Conservation (phyloP, 1,140 invertebrate species). For the Meloidogyne hapla region DNA sequence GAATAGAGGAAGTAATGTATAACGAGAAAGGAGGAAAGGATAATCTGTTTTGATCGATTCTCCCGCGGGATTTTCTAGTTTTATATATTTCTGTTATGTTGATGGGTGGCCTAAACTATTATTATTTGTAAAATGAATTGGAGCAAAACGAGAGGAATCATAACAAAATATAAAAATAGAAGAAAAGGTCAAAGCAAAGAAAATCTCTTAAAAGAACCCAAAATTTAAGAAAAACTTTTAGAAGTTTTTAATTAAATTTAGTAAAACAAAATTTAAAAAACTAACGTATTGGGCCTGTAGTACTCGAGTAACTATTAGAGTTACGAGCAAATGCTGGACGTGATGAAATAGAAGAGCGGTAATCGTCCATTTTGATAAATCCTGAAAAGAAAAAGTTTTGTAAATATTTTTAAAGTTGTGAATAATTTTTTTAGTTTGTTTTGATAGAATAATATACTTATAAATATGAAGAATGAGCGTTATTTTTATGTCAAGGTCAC, state of each 20-base stretch:
- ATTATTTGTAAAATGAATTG: not conserved
- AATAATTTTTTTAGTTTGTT: not conserved
- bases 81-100: not conserved
- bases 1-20: no score
- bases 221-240: not conserved
- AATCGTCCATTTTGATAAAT: conserved; percentile 33
- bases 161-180: not conserved
- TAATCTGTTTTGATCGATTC: not conserved
- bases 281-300: conserved; percentile 44
- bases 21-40: not conserved
- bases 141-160: not conserved
- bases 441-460: not conserved
- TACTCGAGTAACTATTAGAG: conserved; percentile 38
- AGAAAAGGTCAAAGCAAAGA: not conserved
- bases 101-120: not conserved
- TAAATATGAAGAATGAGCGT: not conserved
- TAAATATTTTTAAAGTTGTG: no score
- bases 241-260: conserved; percentile 14
- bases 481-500: not conserved
- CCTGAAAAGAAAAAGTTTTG: not conserved
- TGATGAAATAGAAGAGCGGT: conserved; percentile 48
- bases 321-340: conserved; percentile 50
- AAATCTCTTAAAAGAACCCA: not conserved
- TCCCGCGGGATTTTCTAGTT: not conserved
- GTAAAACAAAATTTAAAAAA: no score